Percentiles rank a stretch among this genome's conserved stretches.
Conservation (phyloP, 2,888 invertebrate species). For the Mesorhabditis sp. region DNA sequence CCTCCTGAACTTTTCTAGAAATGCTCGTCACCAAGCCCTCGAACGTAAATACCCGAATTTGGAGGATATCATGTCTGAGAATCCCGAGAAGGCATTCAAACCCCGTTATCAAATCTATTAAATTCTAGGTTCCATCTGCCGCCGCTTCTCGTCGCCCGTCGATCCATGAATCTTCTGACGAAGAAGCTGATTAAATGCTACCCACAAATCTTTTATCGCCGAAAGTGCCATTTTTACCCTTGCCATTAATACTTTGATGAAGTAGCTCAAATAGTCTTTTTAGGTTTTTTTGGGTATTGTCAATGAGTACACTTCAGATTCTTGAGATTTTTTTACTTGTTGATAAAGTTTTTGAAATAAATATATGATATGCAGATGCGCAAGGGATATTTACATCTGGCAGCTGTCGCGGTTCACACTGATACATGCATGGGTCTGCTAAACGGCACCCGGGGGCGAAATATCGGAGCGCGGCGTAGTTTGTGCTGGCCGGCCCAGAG, state of each 20-base stretch:
- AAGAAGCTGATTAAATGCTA: conserved; percentile 9
- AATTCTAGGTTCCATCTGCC: conserved; percentile 25
- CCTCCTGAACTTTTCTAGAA: background rate
- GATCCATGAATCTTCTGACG: conserved; percentile 25
- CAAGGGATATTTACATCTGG: no score
- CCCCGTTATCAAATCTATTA: background rate
- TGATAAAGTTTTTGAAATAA: no score
- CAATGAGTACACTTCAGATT: no score
- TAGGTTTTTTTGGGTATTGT: no score
- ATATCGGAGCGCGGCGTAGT: background rate
- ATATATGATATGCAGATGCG: no score
- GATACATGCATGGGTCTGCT: no score
- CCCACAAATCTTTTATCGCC: no score
- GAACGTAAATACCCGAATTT: background rate
- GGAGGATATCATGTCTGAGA: background rate
- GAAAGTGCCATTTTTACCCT: no score
- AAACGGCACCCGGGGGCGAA: background rate
- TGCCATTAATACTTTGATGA: no score
- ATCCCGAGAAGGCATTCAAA: background rate
- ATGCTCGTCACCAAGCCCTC: background rate
- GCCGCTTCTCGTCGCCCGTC: conserved; percentile 37
- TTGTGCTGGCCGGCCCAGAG: background rate
- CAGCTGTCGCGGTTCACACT: no score
- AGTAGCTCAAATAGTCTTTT: no score
- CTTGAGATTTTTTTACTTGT: no score